Base-by-base conservation (phyloP, 2,113 vertebrate genomes). In the Cinclus mexicanus region DNA sequence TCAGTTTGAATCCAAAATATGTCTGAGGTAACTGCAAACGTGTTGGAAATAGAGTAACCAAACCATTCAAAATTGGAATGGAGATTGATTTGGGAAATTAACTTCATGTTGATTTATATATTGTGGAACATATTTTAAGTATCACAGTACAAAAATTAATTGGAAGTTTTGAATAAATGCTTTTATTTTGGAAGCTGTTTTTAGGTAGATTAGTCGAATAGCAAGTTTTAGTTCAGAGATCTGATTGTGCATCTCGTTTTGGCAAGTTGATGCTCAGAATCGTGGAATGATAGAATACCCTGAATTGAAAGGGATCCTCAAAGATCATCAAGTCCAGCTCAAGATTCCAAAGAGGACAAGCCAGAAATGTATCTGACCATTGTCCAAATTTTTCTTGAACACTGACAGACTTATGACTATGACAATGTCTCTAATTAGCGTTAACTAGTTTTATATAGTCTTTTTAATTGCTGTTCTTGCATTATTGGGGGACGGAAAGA, bases 181-280 rank as follows among this genome's bases (percentile, higher is more conserved):
- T 93, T 70, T 71, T 44, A 18, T 67, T 91, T 67, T 76, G 57
- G 71, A 89, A 87, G 33, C 14, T 75, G 5, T 47, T 89, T 83
- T 57, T 47, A 70, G n/a, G 6, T 22, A 52, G 21, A 22, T 57
- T 68, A 67, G 21, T 53, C 53, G 18, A n/a, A 41, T 37, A 60
- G 39, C 14, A 10, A 52, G 35, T 83, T 86, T 81, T 55, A 37
- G 8, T 72, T 72, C 56, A 52, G 47, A 60, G 11, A 5, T 61
- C 26, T 61, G 63, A 22, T 39, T 61, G 12, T 3, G 1, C 5
- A 16, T 53, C 10, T 21, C 0, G 0, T 25, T 55, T 80, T 72
- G 3, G 55, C 75, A 16, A 19, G 10, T 67, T 64, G 64, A 44
- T 72, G 28, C 18, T 77, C 29, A 55, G 47, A 82, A n/a, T 50